Evolutionary conservation across 2,113 vertebrate species (phyloP), one percentile per base, ranked within the genome.

Genomic region (Alouatta palliata): DNA sequence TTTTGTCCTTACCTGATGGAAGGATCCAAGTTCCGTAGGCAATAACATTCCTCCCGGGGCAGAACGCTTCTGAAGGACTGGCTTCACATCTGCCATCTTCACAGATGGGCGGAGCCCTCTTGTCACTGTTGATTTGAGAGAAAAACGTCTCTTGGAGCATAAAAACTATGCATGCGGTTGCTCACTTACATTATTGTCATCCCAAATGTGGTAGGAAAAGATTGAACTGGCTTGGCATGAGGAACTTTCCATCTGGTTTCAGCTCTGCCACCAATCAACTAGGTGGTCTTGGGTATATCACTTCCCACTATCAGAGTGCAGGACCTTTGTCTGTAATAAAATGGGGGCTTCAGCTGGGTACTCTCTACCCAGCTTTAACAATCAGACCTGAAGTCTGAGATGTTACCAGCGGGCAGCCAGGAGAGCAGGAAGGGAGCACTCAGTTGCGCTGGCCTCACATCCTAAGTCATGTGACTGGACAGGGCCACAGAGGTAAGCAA

Each of bases 171-270:
- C 66, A 73, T 25, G 43, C 92, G 27, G 80, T 54, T n/a, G 43
- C 11, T 85, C 27, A 40, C 90, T 95, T 93, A 68, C 47, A 79
- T 95, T 91, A 80, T 77, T 56, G 49, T 47, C 52, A 23, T 90
- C 47, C 84, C 32, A 77, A 9, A 32, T 45, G 35, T 83, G 68
- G 6, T 77, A 12, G 43, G 61, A 52, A 82, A 61, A 97, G 75
- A 66, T 30, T 76, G 45, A 30, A 49, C 75, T 70, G 47, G 79
- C 75, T 77, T 47, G 75, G 6, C 8, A 25, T 64, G 54, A 54
- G 49, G 58, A 87, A 89, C 49, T 64, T 80, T 68, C 79, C 45
- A 9, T 94, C 80, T 21, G 32, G 37, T 73, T 89, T 66, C 75
- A 89, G 27, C 56, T 90, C 87, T 90, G 43, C 49, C 56, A 54